Conservation (phyloP, 2,888 invertebrate genomes). For the Strigamia crassipes region DNA sequence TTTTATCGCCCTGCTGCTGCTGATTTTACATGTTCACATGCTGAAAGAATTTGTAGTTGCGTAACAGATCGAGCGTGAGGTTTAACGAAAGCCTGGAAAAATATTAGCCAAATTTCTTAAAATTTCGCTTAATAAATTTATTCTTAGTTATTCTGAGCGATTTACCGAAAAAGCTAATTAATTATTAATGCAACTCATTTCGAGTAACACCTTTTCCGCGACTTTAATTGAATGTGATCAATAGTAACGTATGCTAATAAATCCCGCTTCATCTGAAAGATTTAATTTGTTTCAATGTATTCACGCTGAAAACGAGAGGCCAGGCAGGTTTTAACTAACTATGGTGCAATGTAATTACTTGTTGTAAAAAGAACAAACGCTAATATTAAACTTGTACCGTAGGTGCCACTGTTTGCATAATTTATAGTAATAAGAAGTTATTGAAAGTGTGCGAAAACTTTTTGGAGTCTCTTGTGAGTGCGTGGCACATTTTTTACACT, state of each 20-base stretch:
- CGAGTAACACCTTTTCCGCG: background rate
- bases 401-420: too few relatives aligned
- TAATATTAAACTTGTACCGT: too few relatives aligned
- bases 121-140: too few relatives aligned
- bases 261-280: background rate
- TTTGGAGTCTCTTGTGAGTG: background rate
- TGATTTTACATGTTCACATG: background rate
- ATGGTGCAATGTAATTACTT: background rate
- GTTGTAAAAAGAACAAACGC: background rate
- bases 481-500: background rate
- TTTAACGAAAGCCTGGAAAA: background rate
- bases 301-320: background rate
- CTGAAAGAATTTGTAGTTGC: background rate
- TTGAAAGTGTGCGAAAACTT: background rate
- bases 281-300: background rate
- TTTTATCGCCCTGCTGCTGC: conserved; percentile 21
- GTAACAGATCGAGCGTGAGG: background rate
- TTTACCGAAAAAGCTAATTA: background rate
- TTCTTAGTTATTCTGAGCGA: background rate
- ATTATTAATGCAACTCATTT: background rate
- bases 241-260: conserved; percentile 10
- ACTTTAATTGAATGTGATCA: background rate
- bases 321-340: background rate
- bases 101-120: background rate
- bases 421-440: too few relatives aligned